Evolutionary conservation across 2,888 invertebrate species (phyloP).

Genomic region (Alcis repandata): DNA sequence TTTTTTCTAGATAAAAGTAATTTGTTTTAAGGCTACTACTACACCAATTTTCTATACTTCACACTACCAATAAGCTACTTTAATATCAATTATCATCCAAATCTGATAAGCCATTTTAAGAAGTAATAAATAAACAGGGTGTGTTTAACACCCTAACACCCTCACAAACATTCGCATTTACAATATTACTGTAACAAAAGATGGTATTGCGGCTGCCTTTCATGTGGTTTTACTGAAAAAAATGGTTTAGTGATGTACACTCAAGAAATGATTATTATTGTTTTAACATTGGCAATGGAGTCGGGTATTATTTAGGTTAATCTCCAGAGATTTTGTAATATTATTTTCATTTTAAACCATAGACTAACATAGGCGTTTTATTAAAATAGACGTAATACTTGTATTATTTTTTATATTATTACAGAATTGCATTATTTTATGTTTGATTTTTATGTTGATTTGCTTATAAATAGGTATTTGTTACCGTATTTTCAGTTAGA

Average conservation of each 20-base stretch:
- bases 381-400: not conserved
- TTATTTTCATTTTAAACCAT: conserved; percentile 3
- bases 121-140: no score
- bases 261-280: not conserved
- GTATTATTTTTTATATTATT: conserved; percentile 5
- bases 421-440: conserved; percentile 13
- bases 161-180: no score
- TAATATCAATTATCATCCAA: no score
- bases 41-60: no score
- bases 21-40: no score
- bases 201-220: no score
- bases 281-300: not conserved
- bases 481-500: conserved; percentile 17
- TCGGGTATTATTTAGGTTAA: not conserved
- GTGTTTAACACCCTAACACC: no score
- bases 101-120: no score
- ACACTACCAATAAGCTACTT: no score
- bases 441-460: conserved; percentile 13
- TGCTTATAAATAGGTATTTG: conserved; percentile 8
- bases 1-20: no score
- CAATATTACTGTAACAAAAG: no score
- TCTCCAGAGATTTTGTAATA: conserved; percentile 4
- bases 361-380: not conserved
- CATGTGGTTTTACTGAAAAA: not conserved
- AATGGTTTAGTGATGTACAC: not conserved